Percentiles rank a stretch among this genome's conserved stretches.
These are phyloP conservation scores for Clarias fuscus DNA, from an alignment of 2,797 vertebrate genomes.

Conservation along the genomic window DNA sequence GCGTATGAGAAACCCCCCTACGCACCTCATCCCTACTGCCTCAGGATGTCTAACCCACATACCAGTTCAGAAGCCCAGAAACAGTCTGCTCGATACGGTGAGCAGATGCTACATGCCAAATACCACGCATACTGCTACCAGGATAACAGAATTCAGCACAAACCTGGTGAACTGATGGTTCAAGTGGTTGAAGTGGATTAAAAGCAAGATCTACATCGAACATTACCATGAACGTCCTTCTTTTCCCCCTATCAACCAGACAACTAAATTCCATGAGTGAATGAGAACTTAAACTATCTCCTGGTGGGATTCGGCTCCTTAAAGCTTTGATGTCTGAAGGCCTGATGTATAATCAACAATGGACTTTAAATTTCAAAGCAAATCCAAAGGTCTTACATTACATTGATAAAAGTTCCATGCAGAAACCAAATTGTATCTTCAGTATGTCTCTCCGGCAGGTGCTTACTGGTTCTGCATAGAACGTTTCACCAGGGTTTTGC, in stretches of 20 bases:
- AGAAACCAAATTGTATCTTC: background rate
- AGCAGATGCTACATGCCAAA: background rate
- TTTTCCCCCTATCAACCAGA: background rate
- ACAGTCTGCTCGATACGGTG: background rate
- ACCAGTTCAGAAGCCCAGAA: background rate
- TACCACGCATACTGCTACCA: background rate
- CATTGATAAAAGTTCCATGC: background rate
- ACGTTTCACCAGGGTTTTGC: background rate
- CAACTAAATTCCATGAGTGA: background rate
- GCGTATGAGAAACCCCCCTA: background rate
- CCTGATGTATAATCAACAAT: background rate
- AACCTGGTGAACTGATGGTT: background rate
- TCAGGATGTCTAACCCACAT: constrained; percentile 2
- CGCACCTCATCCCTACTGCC: background rate
- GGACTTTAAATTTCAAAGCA: background rate
- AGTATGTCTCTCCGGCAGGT: background rate
- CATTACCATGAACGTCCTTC: background rate
- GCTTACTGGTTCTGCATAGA: background rate
- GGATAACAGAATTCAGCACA: background rate
- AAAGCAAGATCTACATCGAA: background rate
- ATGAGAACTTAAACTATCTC: background rate
- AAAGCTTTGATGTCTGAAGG: background rate
- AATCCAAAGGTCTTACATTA: background rate
- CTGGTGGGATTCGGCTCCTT: background rate
- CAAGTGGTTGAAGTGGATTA: background rate